Evolutionary conservation across 2,113 vertebrate genomes (phyloP), one percentile per base, ranked within the genome.

Genomic region (Tragelaphus buxtoni): DNA sequence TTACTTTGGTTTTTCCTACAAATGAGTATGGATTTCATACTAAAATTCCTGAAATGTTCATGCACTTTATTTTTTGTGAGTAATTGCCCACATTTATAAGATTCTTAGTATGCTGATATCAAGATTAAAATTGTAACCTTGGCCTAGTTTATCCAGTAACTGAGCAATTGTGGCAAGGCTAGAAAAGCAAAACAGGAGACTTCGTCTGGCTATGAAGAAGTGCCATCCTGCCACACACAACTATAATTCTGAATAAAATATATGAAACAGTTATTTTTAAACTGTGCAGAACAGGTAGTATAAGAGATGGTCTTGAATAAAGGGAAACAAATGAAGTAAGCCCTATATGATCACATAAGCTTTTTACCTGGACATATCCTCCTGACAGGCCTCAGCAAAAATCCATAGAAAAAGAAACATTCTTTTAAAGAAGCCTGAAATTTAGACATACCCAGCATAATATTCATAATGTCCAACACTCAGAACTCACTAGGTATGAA

Each of bases 61-160:
- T 81, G 9, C 1, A 63, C 30, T 91, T 83, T 91, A 58, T 65
- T 90, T 94, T 93, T 95, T 22, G 88, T 95, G 18, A 87, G 92
- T 95, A 95, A 95, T 77, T 95, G 61, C 4, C 86, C 9, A 65
- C 5, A 91, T 55, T 87, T 92, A 92, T 94, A 49, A 93, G 56
- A 72, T 85, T 82, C 47, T 79, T 61, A 95, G 32, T 79, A 81
- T 61, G 9, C 30, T 39, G 72, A 13, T 88, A 63, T 60, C 56
- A 93, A 83, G 26, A 88, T 91, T 89, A 91, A 96, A 87, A 91
- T 89, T n/a, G 39, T 81, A 83, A 82, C 18, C 20, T 47, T 72
- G 18, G 7, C 8, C 45, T 91, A 39, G 84, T 85, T 93, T 61
- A 88, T 65, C 61, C n/a, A 93, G 45, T 56, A 92, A 53, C 26